These are phyloP conservation scores for Brachionus rubens DNA, from an alignment of 1,140 invertebrate genomes.

Conservation along the genomic window DNA sequence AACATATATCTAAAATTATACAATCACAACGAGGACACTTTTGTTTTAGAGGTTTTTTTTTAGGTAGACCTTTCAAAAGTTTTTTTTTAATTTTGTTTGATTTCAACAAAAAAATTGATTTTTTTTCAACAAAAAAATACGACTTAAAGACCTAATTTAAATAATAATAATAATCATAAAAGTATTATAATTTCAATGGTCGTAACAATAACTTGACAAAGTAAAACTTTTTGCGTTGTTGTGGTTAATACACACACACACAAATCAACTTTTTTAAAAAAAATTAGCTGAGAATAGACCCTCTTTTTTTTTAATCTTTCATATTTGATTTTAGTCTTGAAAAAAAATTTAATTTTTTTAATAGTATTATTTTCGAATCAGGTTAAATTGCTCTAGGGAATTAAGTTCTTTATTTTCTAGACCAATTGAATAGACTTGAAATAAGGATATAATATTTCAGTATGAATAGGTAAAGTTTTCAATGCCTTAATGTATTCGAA, in stretches of 20 bases:
- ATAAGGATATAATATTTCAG: conserved; percentile 33
- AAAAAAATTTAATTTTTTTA: neutral
- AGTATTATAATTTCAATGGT: neutral
- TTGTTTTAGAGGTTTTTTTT: neutral
- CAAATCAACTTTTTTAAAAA: neutral
- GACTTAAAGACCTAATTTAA: conserved; percentile 35
- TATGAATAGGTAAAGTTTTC: neutral
- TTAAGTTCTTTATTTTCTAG: neutral
- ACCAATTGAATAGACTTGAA: too few relatives aligned
- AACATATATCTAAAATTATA: neutral
- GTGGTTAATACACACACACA: neutral
- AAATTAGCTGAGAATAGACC: conserved; percentile 11
- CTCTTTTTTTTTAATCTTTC: neutral
- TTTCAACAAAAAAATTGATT: too few relatives aligned
- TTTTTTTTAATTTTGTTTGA: neutral
- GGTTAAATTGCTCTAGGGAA: conserved; percentile 23
- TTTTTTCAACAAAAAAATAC: neutral
- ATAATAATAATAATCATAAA: conserved; percentile 1
- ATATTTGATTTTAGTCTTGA: conserved; percentile 36
- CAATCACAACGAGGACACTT: neutral
- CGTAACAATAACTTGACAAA: neutral
- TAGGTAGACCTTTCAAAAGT: neutral
- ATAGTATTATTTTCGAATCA: conserved; percentile 1
- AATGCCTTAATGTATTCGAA: conserved; percentile 8
- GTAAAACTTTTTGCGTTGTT: neutral